Base-by-base conservation (phyloP, 1,140 invertebrate species). In the Lucilia cuprina region DNA sequence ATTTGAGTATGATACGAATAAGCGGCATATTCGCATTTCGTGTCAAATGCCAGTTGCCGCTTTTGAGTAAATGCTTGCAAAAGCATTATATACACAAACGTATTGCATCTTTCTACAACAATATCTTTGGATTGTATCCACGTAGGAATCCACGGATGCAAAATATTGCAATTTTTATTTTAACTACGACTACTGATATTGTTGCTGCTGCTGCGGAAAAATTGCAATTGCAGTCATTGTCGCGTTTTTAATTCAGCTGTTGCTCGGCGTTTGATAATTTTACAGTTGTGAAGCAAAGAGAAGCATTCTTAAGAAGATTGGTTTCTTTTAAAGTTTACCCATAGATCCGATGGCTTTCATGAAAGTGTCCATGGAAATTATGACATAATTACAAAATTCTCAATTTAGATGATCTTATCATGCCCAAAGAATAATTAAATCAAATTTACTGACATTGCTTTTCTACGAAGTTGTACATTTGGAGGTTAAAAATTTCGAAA, bases 111-210 rank as follows among this genome's bases (percentile, higher is more conserved):
- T 17, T 60, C n/a, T 70, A 70, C 12, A 55, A 12, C 50, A 30
- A 30, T 30, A 30, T 30, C 7, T 70, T 21, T 25, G 65, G 65
- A 10, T 70, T 70, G 65, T 70, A 70, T 70, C 21, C 77, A 80
- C 77, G 77, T 80, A 80, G 41, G 41, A 80, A 80, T 50, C n/a
- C 77, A 80, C 77, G 77, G 77, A 80, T 80, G 77, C 77, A 80
- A 80, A 50, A 80, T 80, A 80, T 49, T 19, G 77, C 19, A 49
- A 49, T 19, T 25, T 21, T 78, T 41, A 60, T 60, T 60, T 21
- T n/a, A 21, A 70, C 21, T 70, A 70, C 65, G n/a, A 25, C 65
- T 70, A 25, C 21, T 70, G 65, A 9, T 21, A 25, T 70, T 70
- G 65, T 9, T 70, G 21, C n/a, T 70, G 65, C 65, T 70, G 65